phyloP scores from a whole-genome alignment of 2,113 vertebrate genomes.

The Saguinus midas region DNA sequence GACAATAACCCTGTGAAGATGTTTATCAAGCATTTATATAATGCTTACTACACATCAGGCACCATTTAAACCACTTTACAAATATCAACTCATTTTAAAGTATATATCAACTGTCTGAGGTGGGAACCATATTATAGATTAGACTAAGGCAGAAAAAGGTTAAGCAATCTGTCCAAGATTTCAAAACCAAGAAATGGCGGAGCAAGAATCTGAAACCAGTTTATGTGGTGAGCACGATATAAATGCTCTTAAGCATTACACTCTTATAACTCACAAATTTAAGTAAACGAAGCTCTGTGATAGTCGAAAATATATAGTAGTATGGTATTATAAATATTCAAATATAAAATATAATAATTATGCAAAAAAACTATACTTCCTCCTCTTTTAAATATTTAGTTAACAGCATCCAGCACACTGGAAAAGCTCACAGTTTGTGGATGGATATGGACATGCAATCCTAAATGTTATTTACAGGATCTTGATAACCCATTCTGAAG shows the following conservation, averaged over 20 bases:
- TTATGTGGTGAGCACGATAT: background rate
- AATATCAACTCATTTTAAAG: constrained; percentile 14
- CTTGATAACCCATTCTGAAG: background rate
- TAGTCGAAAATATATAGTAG: background rate
- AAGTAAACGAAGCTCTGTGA: background rate
- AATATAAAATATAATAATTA: background rate
- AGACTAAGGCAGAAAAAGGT: background rate
- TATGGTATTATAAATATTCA: background rate
- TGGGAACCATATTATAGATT: background rate
- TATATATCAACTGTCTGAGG: background rate
- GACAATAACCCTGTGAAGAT: background rate
- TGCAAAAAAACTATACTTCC: background rate
- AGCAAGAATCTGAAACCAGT: background rate
- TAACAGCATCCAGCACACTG: background rate
- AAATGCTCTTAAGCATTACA: background rate
- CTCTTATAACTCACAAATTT: background rate
- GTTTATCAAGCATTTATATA: background rate
- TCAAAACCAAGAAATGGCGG: background rate
- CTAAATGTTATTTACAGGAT: background rate
- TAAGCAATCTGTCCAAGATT: background rate
- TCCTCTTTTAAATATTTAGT: background rate
- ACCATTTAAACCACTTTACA: background rate
- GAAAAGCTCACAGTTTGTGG: background rate
- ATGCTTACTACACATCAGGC: background rate
- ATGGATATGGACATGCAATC: background rate